Evolutionary conservation across 2,797 vertebrate species (phyloP).

Genomic region (Ptychadena robeensis): DNA sequence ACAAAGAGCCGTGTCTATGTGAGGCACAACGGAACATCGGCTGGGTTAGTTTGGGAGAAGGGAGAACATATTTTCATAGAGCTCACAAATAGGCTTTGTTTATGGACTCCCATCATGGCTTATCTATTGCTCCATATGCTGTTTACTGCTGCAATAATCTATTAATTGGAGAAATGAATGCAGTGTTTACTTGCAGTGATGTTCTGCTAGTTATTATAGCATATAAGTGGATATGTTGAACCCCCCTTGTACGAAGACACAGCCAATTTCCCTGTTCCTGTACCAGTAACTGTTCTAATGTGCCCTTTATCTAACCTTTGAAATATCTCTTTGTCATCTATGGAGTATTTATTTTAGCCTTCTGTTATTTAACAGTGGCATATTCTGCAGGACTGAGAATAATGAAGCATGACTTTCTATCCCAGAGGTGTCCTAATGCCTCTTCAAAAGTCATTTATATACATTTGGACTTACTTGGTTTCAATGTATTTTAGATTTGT

Average conservation of each 20-base stretch:
- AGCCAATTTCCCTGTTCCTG: neutral
- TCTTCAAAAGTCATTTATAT: too few species aligned
- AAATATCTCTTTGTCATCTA: too few species aligned
- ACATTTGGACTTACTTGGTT: too few species aligned
- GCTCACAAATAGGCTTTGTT: slow-evolving; percentile 1
- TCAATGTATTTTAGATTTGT: too few species aligned
- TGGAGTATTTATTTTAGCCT: too few species aligned
- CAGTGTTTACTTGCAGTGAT: neutral
- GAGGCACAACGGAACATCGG: neutral
- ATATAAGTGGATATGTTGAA: neutral
- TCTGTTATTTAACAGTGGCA: too few species aligned
- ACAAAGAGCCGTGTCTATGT: slow-evolving; percentile 1
- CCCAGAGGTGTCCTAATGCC: too few species aligned
- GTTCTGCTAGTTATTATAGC: neutral
- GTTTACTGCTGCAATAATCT: neutral
- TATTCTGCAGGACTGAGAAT: neutral
- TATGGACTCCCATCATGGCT: slow-evolving; percentile 10
- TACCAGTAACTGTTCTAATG: neutral
- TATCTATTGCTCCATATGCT: slow-evolving; percentile 35
- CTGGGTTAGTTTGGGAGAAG: slow-evolving; percentile 11
- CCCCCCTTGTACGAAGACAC: neutral
- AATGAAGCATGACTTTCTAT: neutral
- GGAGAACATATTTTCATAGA: neutral
- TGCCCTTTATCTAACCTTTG: too few species aligned
- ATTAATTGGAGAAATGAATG: neutral